phyloP scores from a whole-genome alignment of 2,113 vertebrate genomes.

The Leptobrachium ailaonicum region DNA sequence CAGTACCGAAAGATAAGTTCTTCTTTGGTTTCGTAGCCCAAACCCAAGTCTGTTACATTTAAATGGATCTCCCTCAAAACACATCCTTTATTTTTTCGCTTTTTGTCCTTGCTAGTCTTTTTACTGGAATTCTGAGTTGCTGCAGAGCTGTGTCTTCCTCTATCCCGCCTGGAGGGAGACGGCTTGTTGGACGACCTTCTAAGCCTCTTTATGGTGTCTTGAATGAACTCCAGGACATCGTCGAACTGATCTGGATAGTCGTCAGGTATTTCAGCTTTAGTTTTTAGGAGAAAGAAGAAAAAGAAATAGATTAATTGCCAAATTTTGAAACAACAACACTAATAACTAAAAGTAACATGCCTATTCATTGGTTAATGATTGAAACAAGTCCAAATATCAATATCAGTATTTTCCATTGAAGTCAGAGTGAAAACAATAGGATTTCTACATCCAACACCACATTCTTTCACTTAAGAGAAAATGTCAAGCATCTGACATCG shows the following conservation, averaged over 20 bases:
- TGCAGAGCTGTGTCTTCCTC: conserved; percentile 72
- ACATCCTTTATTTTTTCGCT: conserved; percentile 81
- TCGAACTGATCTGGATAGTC: conserved; percentile 88
- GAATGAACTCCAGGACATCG: conserved; percentile 95
- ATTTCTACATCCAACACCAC: not conserved
- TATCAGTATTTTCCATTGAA: not conserved
- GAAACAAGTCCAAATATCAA: not conserved
- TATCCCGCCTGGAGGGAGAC: conserved; percentile 70
- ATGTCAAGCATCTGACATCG: too few species aligned
- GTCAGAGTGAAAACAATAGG: not conserved
- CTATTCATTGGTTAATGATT: not conserved
- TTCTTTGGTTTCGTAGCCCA: conserved; percentile 96
- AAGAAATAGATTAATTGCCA: not conserved
- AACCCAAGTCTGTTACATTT: conserved; percentile 92
- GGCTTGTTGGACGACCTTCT: conserved; percentile 81
- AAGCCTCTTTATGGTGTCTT: conserved; percentile 89
- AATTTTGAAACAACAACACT: too few species aligned
- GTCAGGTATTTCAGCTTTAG: conserved; percentile 75
- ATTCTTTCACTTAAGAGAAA: not conserved
- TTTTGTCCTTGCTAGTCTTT: conserved; percentile 68
- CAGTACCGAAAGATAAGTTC: conserved; percentile 96
- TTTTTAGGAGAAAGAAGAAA: conserved; percentile 54
- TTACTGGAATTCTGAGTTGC: conserved; percentile 65
- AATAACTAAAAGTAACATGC: not conserved
- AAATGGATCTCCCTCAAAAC: conserved; percentile 91